These are phyloP conservation scores for Ictalurus furcatus DNA, from an alignment of 2,113 vertebrate species.

Conservation along the genomic window DNA sequence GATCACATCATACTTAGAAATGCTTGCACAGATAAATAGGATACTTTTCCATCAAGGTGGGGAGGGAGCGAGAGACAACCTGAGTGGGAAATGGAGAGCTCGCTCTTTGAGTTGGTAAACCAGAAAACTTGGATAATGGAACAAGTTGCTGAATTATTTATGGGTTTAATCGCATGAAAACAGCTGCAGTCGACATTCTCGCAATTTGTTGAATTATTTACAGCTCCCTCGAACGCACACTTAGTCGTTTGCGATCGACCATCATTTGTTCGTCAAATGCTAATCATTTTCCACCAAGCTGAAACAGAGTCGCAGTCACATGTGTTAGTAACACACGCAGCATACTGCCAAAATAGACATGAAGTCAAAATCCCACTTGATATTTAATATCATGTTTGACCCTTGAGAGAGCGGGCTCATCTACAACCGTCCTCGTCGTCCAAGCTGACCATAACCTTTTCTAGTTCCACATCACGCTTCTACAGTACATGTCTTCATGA, in stretches of 20 bases:
- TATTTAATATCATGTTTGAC: no score
- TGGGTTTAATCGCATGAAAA: constrained; percentile 37
- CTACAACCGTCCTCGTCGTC: background rate
- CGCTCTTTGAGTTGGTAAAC: constrained; percentile 47
- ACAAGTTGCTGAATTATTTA: constrained; percentile 67
- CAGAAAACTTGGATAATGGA: constrained; percentile 55
- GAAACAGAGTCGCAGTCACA: background rate
- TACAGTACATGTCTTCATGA: background rate
- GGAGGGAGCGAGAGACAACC: constrained; percentile 31
- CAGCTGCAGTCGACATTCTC: constrained; percentile 22
- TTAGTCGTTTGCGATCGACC: background rate
- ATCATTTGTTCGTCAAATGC: constrained; percentile 6
- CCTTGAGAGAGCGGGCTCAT: background rate
- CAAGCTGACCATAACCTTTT: background rate
- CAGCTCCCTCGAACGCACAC: background rate
- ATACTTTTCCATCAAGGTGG: constrained; percentile 45
- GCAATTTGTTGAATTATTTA: constrained; percentile 33
- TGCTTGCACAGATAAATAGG: constrained; percentile 53
- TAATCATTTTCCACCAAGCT: background rate
- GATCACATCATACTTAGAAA: constrained; percentile 44
- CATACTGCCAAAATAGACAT: background rate
- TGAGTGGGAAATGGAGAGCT: constrained; percentile 49
- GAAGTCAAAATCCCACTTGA: background rate
- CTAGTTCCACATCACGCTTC: constrained; percentile 21
- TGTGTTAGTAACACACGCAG: background rate